Base-by-base conservation (phyloP, 2,797 vertebrate species). In the Manis crassicaudata region DNA sequence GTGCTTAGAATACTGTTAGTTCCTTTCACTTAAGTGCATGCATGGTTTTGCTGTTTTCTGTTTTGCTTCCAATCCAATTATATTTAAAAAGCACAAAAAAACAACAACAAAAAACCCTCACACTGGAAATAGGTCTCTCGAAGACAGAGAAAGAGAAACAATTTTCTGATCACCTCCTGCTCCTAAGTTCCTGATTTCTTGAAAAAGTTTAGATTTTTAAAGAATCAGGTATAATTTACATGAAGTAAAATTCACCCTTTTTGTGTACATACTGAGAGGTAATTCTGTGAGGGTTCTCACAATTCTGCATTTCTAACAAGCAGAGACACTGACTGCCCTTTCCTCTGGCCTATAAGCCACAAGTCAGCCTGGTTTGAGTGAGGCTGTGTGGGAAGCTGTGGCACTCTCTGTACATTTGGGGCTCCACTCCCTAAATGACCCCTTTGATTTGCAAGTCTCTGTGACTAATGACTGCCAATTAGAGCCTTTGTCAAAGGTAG, bases 111-210 rank as follows among this genome's bases (percentile, higher is more conserved):
- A 6, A 32, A 75, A 85, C 50, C 92, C 12, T 92, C 93, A 97
- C 52, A 94, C 25, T 77, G 82, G 75, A 79, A 98, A 97, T 32
- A 94, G 81, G 77, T 89, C 76, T 76, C 77, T 76, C 63, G 86
- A 97, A 80, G 60, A 97, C 83, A 96, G 88, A 84, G 92, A 95
- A 84, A 54, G 40, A 98, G 90, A 95, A 97, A 85, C 25, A 95
- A 96, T 97, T 98, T 98, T 87, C 70, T 97, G 50, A 97, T 88
- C 76, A 98, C 67, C 62, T 96, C 92, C 95, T 98, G 96, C 70
- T 76, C 68, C 21, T 11, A 75, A 89, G 56, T 81, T 54, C 56
- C 72, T 88, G 80, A 90, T 91, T 97, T 97, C 70, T 96, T 83
- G 21, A 98, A 84, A 96, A 98, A 94, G 23, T 90, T 92, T 97